These are phyloP conservation scores for Lamellibrachia satsuma DNA, from an alignment of 2,888 invertebrate species.

Conservation along the genomic window DNA sequence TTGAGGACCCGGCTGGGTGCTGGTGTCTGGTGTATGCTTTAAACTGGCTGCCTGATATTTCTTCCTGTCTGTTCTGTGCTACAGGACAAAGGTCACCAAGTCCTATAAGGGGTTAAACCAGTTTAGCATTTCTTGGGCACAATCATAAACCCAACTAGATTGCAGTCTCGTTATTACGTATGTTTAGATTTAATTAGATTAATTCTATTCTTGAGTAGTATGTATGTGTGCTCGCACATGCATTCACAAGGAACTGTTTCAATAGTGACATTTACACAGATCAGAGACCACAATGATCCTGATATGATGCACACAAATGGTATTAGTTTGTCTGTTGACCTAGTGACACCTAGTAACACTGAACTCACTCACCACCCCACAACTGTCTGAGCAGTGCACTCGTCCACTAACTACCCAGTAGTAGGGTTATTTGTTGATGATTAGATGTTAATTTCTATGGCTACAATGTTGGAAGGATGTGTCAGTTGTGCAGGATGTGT, in stretches of 20 bases:
- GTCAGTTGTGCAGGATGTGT: not conserved
- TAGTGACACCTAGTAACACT: not conserved
- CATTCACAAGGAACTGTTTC: not conserved
- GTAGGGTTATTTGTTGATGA: not conserved
- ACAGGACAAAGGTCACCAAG: not conserved
- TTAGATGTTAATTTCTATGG: not conserved
- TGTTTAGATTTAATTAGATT: not conserved
- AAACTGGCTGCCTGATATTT: not conserved
- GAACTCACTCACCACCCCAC: not conserved
- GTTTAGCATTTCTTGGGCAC: not conserved
- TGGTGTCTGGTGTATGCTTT: not conserved
- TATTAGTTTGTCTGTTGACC: not conserved
- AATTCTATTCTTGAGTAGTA: not conserved
- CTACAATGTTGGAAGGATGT: not conserved
- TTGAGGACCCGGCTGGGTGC: not conserved
- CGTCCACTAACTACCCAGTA: not conserved
- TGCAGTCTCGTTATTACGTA: not conserved
- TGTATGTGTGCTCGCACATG: not conserved
- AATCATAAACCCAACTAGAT: not conserved
- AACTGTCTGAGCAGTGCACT: constrained; percentile 1
- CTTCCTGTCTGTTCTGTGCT: not conserved
- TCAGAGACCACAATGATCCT: not conserved
- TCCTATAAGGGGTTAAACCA: not conserved
- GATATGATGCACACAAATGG: constrained; percentile 1
- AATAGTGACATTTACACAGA: not conserved